A percentile compares a stretch with the other conserved stretches of the same genome.
These are phyloP conservation scores for Apotomis turbidana DNA, from an alignment of 2,888 invertebrate species.

Conservation along the genomic window DNA sequence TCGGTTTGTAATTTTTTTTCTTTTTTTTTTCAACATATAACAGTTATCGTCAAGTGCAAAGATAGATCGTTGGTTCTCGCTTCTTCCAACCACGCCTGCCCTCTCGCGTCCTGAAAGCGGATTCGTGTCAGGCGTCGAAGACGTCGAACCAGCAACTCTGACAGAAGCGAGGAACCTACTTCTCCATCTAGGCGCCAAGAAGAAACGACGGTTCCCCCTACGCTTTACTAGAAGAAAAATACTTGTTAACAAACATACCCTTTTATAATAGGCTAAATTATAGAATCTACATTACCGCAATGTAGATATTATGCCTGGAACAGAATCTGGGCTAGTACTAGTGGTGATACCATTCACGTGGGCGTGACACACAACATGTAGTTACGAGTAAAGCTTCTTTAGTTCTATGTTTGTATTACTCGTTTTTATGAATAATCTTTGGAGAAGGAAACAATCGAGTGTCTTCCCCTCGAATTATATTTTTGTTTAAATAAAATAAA, in stretches of 20 bases:
- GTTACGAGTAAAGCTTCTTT: too few relatives aligned
- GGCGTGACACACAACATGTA: too few relatives aligned
- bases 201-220: conserved; percentile 87
- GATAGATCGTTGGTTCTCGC: conserved; percentile 92
- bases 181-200: conserved; percentile 87
- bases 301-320: neutral
- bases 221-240: conserved; percentile 89
- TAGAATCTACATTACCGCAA: neutral
- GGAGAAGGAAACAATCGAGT: too few relatives aligned
- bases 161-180: conserved; percentile 87
- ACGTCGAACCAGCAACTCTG: conserved; percentile 83
- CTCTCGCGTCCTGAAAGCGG: conserved; percentile 91
- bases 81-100: conserved; percentile 84
- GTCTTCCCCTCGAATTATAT: too few relatives aligned
- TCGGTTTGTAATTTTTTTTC: neutral
- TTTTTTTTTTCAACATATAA: conserved; percentile 42
- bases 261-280: conserved; percentile 57
- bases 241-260: conserved; percentile 80
- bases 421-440: too few relatives aligned
- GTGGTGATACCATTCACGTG: too few relatives aligned
- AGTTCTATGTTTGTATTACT: too few relatives aligned
- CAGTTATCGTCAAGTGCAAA: conserved; percentile 91
- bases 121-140: conserved; percentile 87
- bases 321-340: too few relatives aligned
- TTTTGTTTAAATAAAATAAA: too few relatives aligned